These are phyloP conservation scores for Ferrisia virgata DNA, from an alignment of 2,888 invertebrate genomes.

Conservation along the genomic window DNA sequence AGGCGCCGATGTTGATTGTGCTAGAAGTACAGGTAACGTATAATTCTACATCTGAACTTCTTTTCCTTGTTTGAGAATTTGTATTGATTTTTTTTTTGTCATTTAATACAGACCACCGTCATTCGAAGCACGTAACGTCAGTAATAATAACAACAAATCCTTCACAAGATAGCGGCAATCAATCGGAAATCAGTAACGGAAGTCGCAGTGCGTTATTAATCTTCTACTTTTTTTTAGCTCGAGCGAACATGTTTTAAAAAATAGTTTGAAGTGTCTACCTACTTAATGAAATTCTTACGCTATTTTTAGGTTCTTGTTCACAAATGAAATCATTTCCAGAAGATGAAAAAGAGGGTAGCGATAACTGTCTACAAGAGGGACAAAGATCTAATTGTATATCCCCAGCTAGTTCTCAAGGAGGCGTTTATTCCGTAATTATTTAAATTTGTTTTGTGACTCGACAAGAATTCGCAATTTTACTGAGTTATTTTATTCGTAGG, in stretches of 20 bases:
- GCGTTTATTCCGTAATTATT: conserved; percentile 75
- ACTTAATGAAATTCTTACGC: no score
- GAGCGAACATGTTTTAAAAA: not conserved
- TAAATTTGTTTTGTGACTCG: not conserved
- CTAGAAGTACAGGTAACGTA: not conserved
- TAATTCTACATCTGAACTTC: not conserved
- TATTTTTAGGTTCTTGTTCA: conserved; percentile 42
- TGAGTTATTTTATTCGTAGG: conserved; percentile 58
- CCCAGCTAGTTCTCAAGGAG: conserved; percentile 87
- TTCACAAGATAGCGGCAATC: conserved; percentile 53
- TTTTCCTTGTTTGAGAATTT: not conserved
- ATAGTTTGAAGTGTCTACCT: not conserved
- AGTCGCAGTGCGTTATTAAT: conserved; percentile 26
- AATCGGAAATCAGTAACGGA: conserved; percentile 43
- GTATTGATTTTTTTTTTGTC: not conserved
- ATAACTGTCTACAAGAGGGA: conserved; percentile 52
- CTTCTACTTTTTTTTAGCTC: not conserved
- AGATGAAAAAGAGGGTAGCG: conserved; percentile 50
- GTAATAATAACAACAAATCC: conserved; percentile 54
- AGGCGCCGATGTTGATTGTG: conserved; percentile 33
- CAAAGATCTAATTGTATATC: conserved; percentile 70
- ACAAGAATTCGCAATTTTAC: not conserved
- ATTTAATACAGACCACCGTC: not conserved
- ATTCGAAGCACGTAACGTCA: not conserved
- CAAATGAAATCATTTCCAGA: conserved; percentile 52